Conservation (phyloP, 2,888 invertebrate species). For the Rhorus exstirpatorius region DNA sequence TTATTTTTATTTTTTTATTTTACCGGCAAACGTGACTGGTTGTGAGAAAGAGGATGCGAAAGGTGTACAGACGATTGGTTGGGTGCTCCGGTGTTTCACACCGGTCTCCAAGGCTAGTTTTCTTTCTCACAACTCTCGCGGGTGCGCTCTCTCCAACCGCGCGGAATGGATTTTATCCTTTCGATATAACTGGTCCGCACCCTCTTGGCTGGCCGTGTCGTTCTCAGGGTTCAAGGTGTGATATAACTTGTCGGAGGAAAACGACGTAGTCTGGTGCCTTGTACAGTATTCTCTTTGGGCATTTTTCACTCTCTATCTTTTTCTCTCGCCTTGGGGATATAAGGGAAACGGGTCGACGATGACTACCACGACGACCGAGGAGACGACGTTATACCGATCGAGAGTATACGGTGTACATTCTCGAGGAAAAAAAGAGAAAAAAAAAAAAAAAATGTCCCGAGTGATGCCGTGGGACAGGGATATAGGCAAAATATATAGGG, state of each 20-base stretch:
- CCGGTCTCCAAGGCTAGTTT: constrained; percentile 27
- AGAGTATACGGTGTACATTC: constrained; percentile 44
- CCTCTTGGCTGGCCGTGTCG: constrained; percentile 61
- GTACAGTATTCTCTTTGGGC: constrained; percentile 49
- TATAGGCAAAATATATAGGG: constrained; percentile 56
- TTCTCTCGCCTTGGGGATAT: constrained; percentile 38
- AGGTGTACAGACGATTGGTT: constrained; percentile 1
- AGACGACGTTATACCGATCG: neutral
- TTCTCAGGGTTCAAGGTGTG: constrained; percentile 73
- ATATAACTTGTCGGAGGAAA: constrained; percentile 77
- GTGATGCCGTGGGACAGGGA: constrained; percentile 30
- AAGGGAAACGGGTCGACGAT: constrained; percentile 56
- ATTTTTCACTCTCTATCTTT: too few relatives aligned
- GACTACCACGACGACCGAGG: constrained; percentile 25
- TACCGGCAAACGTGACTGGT: constrained; percentile 22
- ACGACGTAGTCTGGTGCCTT: constrained; percentile 63
- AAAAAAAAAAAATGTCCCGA: constrained; percentile 34
- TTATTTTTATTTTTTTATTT: neutral
- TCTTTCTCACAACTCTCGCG: constrained; percentile 23
- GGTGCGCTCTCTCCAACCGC: constrained; percentile 45
- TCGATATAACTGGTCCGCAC: constrained; percentile 63
- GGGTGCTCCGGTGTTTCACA: neutral
- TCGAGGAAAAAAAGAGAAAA: constrained; percentile 4
- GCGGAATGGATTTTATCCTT: constrained; percentile 67
- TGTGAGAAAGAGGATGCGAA: constrained; percentile 20